Conservation (phyloP, 2,113 vertebrate species). For the Colistium nudipinnis region DNA sequence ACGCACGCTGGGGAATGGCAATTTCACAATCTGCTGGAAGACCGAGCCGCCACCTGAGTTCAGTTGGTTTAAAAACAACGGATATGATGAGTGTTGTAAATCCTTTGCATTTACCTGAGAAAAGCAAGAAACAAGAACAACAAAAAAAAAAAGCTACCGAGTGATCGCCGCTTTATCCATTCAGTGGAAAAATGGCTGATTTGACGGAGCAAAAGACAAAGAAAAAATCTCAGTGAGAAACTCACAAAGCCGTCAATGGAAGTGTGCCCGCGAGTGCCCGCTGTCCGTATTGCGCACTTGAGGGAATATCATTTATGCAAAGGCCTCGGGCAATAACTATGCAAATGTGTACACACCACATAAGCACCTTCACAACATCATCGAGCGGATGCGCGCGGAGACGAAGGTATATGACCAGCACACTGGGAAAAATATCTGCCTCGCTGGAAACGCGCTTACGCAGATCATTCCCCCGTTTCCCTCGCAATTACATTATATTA, state of each 20-base stretch:
- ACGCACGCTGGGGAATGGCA: conserved; percentile 24
- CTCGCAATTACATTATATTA: conserved; percentile 42
- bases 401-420: conserved; percentile 25
- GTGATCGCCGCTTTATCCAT: conserved; percentile 14
- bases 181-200: conserved; percentile 12
- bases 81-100: conserved; percentile 17
- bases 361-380: conserved; percentile 30
- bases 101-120: conserved; percentile 7
- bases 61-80: conserved; percentile 23
- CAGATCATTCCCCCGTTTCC: conserved; percentile 22
- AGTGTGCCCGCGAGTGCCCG: background rate
- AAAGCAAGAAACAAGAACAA: conserved; percentile 22
- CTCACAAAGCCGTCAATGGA: conserved; percentile 9
- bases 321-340: conserved; percentile 60
- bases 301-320: conserved; percentile 42
- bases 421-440: conserved; percentile 40
- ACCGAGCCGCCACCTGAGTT: conserved; percentile 23
- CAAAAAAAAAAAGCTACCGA: conserved; percentile 1
- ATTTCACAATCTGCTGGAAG: conserved; percentile 52
- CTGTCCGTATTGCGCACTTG: conserved; percentile 47
- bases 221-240: conserved; percentile 5
- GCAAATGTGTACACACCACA: conserved; percentile 50
- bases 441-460: conserved; percentile 35
- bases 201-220: conserved; percentile 24
- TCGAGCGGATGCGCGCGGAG: background rate